Conservation (phyloP, 2,888 invertebrate genomes). For the Amaurobius ferox region DNA sequence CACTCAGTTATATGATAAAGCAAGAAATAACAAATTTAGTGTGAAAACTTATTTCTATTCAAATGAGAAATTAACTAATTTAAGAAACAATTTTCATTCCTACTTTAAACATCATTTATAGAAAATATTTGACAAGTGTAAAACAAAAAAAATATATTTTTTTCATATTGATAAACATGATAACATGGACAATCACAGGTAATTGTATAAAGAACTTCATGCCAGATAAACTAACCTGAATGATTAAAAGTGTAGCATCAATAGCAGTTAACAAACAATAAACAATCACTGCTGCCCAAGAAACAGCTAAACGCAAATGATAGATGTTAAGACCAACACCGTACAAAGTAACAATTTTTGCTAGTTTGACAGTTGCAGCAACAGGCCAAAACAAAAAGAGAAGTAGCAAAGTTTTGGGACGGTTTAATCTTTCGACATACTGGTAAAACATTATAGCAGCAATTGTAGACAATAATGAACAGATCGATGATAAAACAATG, state of each 20-base stretch:
- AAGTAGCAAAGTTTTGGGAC: conserved; percentile 53
- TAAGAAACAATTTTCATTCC: no score
- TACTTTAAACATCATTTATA: no score
- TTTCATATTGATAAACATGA: no score
- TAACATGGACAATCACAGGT: no score
- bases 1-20: no score
- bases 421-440: conserved; percentile 60
- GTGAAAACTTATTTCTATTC: no score
- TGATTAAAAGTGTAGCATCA: conserved; percentile 60
- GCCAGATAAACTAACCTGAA: conserved; percentile 66
- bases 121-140: no score
- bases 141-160: no score
- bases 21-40: no score
- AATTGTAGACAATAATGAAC: conserved; percentile 40
- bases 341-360: conserved; percentile 63
- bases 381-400: conserved; percentile 68
- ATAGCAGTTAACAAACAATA: conserved; percentile 66
- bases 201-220: no score
- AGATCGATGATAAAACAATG: conserved; percentile 44
- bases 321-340: conserved; percentile 47
- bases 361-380: conserved; percentile 49
- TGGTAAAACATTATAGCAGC: conserved; percentile 60
- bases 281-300: conserved; percentile 55
- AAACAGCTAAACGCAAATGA: conserved; percentile 51
- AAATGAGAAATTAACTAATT: no score